Evolutionary conservation across 1,140 invertebrate species (phyloP).

Genomic region (Leptinotarsa defecta): DNA sequence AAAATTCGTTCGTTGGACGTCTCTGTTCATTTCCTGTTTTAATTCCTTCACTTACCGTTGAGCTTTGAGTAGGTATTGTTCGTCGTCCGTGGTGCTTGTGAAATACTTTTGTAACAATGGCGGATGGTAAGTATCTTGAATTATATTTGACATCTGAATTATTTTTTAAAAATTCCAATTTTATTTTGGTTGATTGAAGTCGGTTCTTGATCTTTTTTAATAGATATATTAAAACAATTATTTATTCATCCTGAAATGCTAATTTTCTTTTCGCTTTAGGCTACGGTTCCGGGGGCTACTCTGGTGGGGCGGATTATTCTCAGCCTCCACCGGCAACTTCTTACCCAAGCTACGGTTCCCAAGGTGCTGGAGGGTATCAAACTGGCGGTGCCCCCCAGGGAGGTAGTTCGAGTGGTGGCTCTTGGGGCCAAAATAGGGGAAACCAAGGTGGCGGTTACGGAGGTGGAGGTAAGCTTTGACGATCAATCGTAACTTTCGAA

Average conservation of each 20-base stretch:
- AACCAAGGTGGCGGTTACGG: slow-evolving; percentile 18
- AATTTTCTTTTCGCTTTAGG: slow-evolving; percentile 7
- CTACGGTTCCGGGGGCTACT: slow-evolving; percentile 27
- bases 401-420: slow-evolving; percentile 21
- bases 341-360: slow-evolving; percentile 31
- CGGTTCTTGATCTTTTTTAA: neutral
- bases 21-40: no score
- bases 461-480: slow-evolving; percentile 17
- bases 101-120: neutral
- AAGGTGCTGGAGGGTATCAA: slow-evolving; percentile 24
- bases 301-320: slow-evolving; percentile 29
- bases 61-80: no score
- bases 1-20: neutral
- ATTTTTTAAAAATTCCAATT: no score
- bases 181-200: neutral
- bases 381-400: slow-evolving; percentile 2
- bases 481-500: no score
- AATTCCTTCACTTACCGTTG: no score
- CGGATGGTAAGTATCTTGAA: neutral
- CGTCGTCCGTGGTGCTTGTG: neutral
- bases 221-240: neutral
- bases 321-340: slow-evolving; percentile 35
- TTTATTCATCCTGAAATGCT: neutral
- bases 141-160: neutral
- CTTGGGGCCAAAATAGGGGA: slow-evolving; percentile 28